Conservation (phyloP, 2,888 invertebrate genomes). For the Nasonovia ribisnigri region DNA sequence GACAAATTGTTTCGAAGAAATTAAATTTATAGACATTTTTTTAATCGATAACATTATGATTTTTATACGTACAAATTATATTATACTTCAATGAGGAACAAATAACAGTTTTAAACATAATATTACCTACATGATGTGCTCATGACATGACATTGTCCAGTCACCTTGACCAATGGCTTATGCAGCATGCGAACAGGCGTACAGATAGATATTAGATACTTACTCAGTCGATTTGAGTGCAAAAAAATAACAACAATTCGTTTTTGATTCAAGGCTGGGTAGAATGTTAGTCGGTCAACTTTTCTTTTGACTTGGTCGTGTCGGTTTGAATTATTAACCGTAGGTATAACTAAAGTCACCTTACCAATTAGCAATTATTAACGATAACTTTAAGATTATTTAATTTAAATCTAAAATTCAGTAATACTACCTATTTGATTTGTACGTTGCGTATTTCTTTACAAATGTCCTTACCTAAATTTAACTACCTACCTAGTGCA, state of each 20-base stretch:
- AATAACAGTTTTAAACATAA: neutral
- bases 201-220: neutral
- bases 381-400: neutral
- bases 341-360: neutral
- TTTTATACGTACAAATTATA: neutral
- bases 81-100: neutral
- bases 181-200: neutral
- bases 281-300: neutral
- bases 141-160: conserved; percentile 6
- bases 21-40: neutral
- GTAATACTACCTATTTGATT: neutral
- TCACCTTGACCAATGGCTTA: conserved; percentile 15
- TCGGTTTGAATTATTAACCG: neutral
- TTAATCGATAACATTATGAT: neutral
- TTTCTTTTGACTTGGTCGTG: neutral
- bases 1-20: neutral
- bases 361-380: neutral
- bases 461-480: neutral
- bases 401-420: neutral
- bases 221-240: neutral
- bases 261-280: conserved; percentile 5
- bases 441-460: neutral
- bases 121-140: neutral
- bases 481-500: neutral
- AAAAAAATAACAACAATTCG: neutral